Base-by-base conservation (phyloP, 2,113 vertebrate species). In the Morone chrysops region DNA sequence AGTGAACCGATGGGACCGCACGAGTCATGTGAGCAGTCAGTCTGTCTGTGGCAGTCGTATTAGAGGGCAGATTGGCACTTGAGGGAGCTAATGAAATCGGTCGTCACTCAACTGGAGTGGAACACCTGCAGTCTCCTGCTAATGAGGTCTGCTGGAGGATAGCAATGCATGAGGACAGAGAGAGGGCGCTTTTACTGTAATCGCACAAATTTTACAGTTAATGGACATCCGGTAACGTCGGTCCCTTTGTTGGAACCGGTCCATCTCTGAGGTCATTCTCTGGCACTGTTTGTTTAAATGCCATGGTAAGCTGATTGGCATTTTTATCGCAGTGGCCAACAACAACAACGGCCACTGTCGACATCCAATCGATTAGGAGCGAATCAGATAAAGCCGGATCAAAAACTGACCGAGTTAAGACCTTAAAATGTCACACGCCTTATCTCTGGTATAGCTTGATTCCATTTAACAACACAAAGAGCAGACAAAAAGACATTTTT, bases 71-170 rank as follows among this genome's bases (percentile, higher is more conserved):
- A 87, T 76, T 81, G 82, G 68, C 84, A 86, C 76, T 83, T 78
- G 63, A 65, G 70, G 67, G 67, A 74, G 57, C 67, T 81, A 82
- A 87, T 89, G 84, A 78, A 87, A 85, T 51, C 17, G 47, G 16
- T 76, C 73, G 50, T 89, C 83, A 82, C 60, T 89, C 87, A 72
- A 62, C 66, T 79, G 82, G 73, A 79, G 75, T 67, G 81, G 73
- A 89, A 90, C 82, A 86, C 65, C 85, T 81, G 82, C 89, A 80
- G 80, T 66, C 59, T 80, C 60, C 70, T 38, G 71, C 78, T 89
- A 87, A 90, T 61, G 80, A 80, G 62, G 53, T 61, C 66, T 79
- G 68, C 77, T 50, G 1, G 13, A 50, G 40, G 20, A 50, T 57
- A 31, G 60, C 8, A 6, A n/a, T 11, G 22, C 20, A 13, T 0